Conservation (phyloP, 2,113 vertebrate species). For the Chloropsis cyanopogon region DNA sequence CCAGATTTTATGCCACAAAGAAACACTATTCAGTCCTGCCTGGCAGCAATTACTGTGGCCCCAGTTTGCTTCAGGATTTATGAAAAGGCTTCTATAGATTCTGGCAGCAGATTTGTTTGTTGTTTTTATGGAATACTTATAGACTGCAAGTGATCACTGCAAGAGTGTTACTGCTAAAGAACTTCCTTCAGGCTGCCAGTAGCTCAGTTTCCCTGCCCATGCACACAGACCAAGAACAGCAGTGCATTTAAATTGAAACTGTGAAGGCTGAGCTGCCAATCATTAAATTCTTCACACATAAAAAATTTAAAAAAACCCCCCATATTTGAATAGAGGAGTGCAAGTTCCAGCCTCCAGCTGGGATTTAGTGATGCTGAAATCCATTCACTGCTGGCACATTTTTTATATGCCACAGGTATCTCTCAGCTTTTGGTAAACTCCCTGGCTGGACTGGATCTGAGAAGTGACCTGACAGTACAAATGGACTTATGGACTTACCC, state of each 20-base stretch:
- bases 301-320: too few species aligned
- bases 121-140: not conserved
- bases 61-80: not conserved
- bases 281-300: not conserved
- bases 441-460: not conserved
- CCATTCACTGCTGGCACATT: not conserved
- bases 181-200: not conserved
- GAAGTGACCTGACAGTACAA: not conserved
- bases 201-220: not conserved
- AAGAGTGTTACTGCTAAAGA: not conserved
- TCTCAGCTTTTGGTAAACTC: not conserved
- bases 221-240: not conserved
- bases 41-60: not conserved
- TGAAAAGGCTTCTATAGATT: not conserved
- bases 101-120: conserved; percentile 1
- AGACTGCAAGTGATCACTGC: not conserved
- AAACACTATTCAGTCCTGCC: not conserved
- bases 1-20: not conserved
- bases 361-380: not conserved
- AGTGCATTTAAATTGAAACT: not conserved
- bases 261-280: not conserved
- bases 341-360: not conserved
- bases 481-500: not conserved
- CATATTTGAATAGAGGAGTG: not conserved
- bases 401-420: not conserved